Percentiles rank a stretch among this genome's conserved stretches.
phyloP scores from a whole-genome alignment of 2,888 invertebrate species.

The Patella ulyssiponensis region DNA sequence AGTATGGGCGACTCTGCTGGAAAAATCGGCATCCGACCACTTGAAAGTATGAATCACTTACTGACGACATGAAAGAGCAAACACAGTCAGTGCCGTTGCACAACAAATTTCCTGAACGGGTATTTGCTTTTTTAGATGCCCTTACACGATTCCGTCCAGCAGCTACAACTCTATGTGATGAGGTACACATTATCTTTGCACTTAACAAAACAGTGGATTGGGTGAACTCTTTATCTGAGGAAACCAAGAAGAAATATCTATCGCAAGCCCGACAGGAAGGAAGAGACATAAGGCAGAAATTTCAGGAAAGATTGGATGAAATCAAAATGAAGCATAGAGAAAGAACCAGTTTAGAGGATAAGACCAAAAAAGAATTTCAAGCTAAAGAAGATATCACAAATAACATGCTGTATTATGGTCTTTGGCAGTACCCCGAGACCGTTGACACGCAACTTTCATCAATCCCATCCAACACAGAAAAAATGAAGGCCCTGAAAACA shows the following conservation, averaged over 20 bases:
- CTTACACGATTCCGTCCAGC: not conserved
- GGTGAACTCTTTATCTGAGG: not conserved
- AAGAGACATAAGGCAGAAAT: not conserved
- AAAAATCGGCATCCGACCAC: slow-evolving; percentile 1
- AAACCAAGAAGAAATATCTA: too few species aligned
- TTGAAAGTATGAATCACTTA: not conserved
- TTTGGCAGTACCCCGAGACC: not conserved
- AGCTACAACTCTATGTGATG: slow-evolving; percentile 5
- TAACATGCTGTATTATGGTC: slow-evolving; percentile 5
- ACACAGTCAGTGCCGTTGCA: slow-evolving; percentile 5
- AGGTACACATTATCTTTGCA: not conserved
- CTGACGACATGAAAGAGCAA: not conserved
- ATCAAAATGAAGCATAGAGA: not conserved
- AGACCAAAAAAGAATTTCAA: not conserved
- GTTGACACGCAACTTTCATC: not conserved
- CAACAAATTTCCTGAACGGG: slow-evolving; percentile 7
- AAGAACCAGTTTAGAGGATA: not conserved
- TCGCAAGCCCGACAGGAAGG: not conserved
- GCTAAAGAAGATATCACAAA: slow-evolving; percentile 2
- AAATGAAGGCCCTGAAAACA: not conserved
- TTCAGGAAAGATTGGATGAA: not conserved
- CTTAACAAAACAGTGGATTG: not conserved
- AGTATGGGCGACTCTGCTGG: not conserved
- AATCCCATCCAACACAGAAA: not conserved
- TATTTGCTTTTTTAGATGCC: not conserved